Base-by-base conservation (phyloP, 1,140 invertebrate species). In the Sarcophaga peregrina region DNA sequence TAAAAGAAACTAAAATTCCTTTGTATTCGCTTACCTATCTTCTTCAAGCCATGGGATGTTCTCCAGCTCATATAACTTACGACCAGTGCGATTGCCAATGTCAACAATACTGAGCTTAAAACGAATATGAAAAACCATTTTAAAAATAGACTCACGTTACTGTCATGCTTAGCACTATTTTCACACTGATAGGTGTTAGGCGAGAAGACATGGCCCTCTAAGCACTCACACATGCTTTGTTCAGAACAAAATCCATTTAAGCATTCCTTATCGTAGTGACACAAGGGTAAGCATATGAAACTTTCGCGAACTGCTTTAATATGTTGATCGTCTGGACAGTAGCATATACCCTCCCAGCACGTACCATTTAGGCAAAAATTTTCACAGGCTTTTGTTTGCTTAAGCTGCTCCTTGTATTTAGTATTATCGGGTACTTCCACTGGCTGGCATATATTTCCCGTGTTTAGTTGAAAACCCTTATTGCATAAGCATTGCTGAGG, bases 401-500 rank as follows among this genome's bases (percentile, higher is more conserved):
- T 7, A 6, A 8, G 5, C 17, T 0, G 5, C 20, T n/a, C n/a
- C 6, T 9, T 11, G 9, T 10, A 3, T 58, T 11, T 10, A 58
- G n/a, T n/a, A 58, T 13, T 13, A 4, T 58, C 6, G 54, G 5
- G 5, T 15, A n/a, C 54, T 9, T 58, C 5, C 11, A 13, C n/a
- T 9, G 13, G 54, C 45, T 76, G 45, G 20, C 45, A 17, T n/a
- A n/a, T n/a, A 76, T 76, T 76, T 20, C 20, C 17, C 1, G 11
- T 5, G 9, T 20, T 46, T 3, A 78, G 50, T 25, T 93, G 91
- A 83, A 92, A 92, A 74, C 92, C 92, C 54, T 91, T 86, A 84
- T 92, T 92, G 84, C 93, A 94, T 25, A 91, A 86, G 86, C 94
- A 95, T 0, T 85, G 87, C 4, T 93, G 89, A 0, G 82, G 83